A percentile compares a stretch with the other conserved stretches of the same genome.
These are phyloP conservation scores for Trachelus troglodyta DNA, from an alignment of 2,888 invertebrate species.

Conservation along the genomic window DNA sequence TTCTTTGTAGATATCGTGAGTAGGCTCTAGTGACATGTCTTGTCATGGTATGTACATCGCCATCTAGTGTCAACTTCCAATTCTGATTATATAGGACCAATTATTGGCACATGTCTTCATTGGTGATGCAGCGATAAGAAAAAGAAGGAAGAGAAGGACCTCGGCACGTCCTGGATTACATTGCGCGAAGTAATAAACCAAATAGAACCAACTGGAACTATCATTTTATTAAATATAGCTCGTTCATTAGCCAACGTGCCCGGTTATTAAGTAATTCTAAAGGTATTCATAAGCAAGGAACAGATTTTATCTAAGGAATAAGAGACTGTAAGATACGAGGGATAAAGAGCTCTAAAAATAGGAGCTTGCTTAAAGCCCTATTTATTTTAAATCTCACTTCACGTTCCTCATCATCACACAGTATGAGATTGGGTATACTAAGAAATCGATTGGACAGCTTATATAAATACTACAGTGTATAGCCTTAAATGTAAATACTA, in stretches of 20 bases:
- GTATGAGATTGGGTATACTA: not conserved
- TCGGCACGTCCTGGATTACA: too few species aligned
- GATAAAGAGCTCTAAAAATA: not conserved
- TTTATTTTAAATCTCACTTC: not conserved
- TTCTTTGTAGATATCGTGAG: too few species aligned
- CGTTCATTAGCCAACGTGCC: not conserved
- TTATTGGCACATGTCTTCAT: too few species aligned
- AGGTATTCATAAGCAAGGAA: not conserved
- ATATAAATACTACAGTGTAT: not conserved
- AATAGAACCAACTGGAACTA: not conserved
- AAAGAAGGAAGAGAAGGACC: too few species aligned
- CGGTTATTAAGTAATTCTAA: not conserved
- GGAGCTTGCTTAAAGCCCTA: not conserved
- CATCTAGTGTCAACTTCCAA: too few species aligned
- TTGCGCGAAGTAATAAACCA: too few species aligned
- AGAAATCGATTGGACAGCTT: not conserved
- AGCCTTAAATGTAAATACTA: not conserved
- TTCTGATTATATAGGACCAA: too few species aligned
- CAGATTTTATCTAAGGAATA: not conserved
- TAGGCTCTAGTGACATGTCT: too few species aligned
- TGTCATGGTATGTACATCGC: too few species aligned
- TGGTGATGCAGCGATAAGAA: too few species aligned
- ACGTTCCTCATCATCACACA: not conserved
- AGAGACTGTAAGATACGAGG: not conserved
- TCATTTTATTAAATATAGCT: not conserved